A percentile compares a stretch with the other conserved stretches of the same genome.
Evolutionary conservation across 2,888 invertebrate genomes (phyloP).

Genomic region (Eupithecia insigniata): DNA sequence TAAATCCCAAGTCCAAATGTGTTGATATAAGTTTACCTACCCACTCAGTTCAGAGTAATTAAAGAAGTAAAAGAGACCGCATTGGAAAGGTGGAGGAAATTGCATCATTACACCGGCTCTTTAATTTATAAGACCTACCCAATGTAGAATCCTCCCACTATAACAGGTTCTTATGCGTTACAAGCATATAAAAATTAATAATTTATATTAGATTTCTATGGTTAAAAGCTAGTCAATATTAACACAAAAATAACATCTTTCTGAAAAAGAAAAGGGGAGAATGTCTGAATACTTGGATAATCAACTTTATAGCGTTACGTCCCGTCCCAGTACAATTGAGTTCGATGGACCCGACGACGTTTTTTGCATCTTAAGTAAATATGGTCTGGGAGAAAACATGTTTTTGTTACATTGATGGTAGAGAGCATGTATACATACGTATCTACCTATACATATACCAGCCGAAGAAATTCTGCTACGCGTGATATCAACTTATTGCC

Average conservation of each 20-base stretch:
- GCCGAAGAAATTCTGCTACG: neutral
- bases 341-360: constrained; percentile 38
- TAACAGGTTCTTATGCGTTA: too few relatives aligned
- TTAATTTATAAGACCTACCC: too few relatives aligned
- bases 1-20: neutral
- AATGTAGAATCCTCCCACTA: too few relatives aligned
- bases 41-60: neutral
- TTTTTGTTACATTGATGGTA: constrained; percentile 10
- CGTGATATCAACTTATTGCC: neutral
- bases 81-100: too few relatives aligned
- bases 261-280: constrained; percentile 15
- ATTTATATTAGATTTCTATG: too few relatives aligned
- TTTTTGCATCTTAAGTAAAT: constrained; percentile 36
- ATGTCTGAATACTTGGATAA: constrained; percentile 35
- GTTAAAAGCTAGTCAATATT: neutral
- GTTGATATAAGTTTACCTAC: too few relatives aligned
- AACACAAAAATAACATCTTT: neutral
- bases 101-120: too few relatives aligned
- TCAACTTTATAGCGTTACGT: constrained; percentile 43
- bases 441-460: neutral
- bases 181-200: too few relatives aligned
- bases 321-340: constrained; percentile 39
- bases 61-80: too few relatives aligned
- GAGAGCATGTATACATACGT: neutral
- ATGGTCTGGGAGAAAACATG: constrained; percentile 6